Evolutionary conservation across 2,797 vertebrate species (phyloP), one percentile per base, ranked within the genome.

Genomic region (Myotis myotis): DNA sequence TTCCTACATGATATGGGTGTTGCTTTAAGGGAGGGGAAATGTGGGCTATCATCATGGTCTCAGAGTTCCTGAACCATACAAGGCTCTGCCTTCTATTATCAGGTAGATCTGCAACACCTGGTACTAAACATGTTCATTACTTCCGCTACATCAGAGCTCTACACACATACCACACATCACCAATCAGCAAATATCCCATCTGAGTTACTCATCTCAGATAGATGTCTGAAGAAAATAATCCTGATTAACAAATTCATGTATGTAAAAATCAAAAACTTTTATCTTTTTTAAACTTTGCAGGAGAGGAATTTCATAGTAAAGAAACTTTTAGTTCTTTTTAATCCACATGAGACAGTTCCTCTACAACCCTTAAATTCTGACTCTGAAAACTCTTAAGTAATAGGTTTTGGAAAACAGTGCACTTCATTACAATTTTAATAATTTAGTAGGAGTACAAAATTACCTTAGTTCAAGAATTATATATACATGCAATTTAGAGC

Each of bases 281-380:
- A 66, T 23, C 25, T 38, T 57, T 64, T 55, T 53, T 25, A 71
- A 90, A 76, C 4, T 57, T 57, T 81, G 6, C 33, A 4, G 20
- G 13, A 91, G 38, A 85, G 13, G 25, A 17, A 53, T 75, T 94
- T 89, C 62, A 80, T 38, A 76, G 20, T 62, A 94, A 94, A 75
- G 15, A 88, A 12, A 25, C 10, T 72, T 15, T 36, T 11, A 68
- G 28, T 7, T 13, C 12, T 87, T 79, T 7, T 89, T 92, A 87
- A 83, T 55, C 10, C 23, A 71, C 8, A 60, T 57, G n/a, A 93
- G 12, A 12, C 28, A 57, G 8, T 25, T 75, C 13, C 3, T 47
- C 33, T 51, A 28, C 6, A 51, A 47, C 0, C 4, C 17, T 49
- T 79, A 71, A 74, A n/a, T 83, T 83, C 22, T 83, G 51, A 1